These are phyloP conservation scores for Pseudorhiza aurosa DNA, from an alignment of 30 jellyfish, hydroid and myxozoan species.

Conservation along the genomic window DNA sequence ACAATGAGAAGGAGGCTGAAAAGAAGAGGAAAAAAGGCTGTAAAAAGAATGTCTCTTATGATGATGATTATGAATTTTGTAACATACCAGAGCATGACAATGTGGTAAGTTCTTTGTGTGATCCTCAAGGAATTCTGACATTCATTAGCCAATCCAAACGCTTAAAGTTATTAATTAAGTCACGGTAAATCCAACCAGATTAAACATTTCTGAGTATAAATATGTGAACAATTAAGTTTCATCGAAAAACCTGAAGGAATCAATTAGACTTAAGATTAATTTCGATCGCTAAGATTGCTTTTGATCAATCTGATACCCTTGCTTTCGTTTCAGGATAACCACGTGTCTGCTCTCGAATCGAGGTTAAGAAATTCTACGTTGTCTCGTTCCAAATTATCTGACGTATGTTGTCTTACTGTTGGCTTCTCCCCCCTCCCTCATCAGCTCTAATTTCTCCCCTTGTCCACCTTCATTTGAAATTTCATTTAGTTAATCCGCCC, in stretches of 20 bases:
- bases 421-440: too few relatives aligned
- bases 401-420: conserved; percentile 2
- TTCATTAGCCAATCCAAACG: neutral
- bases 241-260: too few relatives aligned
- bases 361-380: conserved; percentile 22
- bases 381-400: conserved; percentile 25
- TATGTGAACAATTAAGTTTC: too few relatives aligned
- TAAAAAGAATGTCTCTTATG: neutral
- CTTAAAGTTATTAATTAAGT: too few relatives aligned
- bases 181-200: too few relatives aligned
- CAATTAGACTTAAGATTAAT: too few relatives aligned
- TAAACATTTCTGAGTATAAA: too few relatives aligned
- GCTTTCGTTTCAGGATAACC: conserved; percentile 23
- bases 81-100: conserved; percentile 33
- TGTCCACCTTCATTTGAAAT: too few relatives aligned
- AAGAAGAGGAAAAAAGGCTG: neutral
- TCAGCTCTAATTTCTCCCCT: too few relatives aligned
- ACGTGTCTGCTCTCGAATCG: conserved; percentile 9
- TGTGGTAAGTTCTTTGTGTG: conserved; percentile 48
- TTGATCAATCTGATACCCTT: too few relatives aligned
- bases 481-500: too few relatives aligned
- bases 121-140: neutral
- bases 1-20: neutral
- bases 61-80: conserved; percentile 28
- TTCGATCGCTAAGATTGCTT: too few relatives aligned